These are phyloP conservation scores for Harmothoe impar DNA, from an alignment of 2,888 invertebrate genomes.

Conservation along the genomic window DNA sequence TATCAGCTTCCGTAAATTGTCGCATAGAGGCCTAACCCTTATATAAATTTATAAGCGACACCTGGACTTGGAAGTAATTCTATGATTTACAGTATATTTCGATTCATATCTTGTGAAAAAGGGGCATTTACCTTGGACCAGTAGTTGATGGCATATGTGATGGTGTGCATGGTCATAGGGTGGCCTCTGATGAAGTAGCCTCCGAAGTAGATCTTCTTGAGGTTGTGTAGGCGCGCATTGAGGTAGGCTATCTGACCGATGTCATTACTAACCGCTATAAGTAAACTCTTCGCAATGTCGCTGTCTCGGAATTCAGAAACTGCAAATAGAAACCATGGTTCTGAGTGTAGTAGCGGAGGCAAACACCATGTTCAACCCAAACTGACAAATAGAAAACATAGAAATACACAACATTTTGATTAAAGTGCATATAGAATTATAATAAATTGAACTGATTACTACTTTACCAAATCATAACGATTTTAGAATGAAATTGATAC, in stretches of 20 bases:
- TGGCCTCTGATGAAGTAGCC: constrained; percentile 89
- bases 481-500: too few relatives aligned
- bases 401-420: too few relatives aligned
- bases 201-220: constrained; percentile 88
- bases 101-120: too few relatives aligned
- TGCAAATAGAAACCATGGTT: constrained; percentile 47
- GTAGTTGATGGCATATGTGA: constrained; percentile 88
- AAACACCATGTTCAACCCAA: too few relatives aligned
- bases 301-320: constrained; percentile 78
- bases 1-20: too few relatives aligned
- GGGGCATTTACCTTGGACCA: constrained; percentile 86
- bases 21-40: too few relatives aligned
- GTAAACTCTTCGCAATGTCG: constrained; percentile 87
- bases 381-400: too few relatives aligned
- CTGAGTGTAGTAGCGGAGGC: neutral
- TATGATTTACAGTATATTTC: neutral
- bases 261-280: constrained; percentile 88
- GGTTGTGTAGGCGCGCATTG: constrained; percentile 87
- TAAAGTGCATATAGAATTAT: too few relatives aligned
- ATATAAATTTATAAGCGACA: too few relatives aligned
- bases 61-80: too few relatives aligned
- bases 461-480: too few relatives aligned
- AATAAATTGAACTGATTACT: too few relatives aligned
- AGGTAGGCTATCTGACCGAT: constrained; percentile 89
- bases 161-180: constrained; percentile 88